Evolutionary conservation across 2,797 vertebrate genomes (phyloP), one percentile per base, ranked within the genome.

Genomic region (Hafferia zeledoni): DNA sequence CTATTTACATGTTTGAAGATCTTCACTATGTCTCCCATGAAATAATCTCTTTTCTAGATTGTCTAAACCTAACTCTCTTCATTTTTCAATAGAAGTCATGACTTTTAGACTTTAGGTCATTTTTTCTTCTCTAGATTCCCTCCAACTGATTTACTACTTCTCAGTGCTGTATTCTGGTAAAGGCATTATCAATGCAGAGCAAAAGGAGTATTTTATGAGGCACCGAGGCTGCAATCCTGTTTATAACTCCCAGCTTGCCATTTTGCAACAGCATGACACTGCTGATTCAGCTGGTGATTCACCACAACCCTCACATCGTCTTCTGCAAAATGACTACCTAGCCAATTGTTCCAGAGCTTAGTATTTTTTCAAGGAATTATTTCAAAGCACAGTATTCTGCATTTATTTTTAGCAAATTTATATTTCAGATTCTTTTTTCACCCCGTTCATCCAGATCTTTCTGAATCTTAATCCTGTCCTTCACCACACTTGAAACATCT

Each of bases 211-310:
- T 75, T 90, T 95, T 78, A 92, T 1, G 2, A 93, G 57, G 63
- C 56, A 94, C 60, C 57, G 57, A 90, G 57, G 84, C 71, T 94
- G 71, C 46, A 95, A 87, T 80, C 19, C 76, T 94, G 83, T 83
- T 96, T 94, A 93, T 83, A 91, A 91, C 70, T 94, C 82, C 90
- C 79, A 85, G 69, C 24, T 78, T 91, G 87, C 85, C 93, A 94
- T 95, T 95, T 94, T 95, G 87, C 77, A 93, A 94, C 91, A 96
- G 83, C 67, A 9, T 81, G 91, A 91, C 95, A 95, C 83, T 95
- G 95, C 95, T 96, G 94, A 96, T 79, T 96, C 95, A 95, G 91
- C 77, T 91, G 83, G 83, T 96, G 96, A 96, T 87, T 95, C 96
- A 96, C 70, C 93, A 89, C 91, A 95, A 72, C 63, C 71, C 80